These are phyloP conservation scores for Cervus canadensis DNA, from an alignment of 2,113 vertebrate species.

Conservation along the genomic window DNA sequence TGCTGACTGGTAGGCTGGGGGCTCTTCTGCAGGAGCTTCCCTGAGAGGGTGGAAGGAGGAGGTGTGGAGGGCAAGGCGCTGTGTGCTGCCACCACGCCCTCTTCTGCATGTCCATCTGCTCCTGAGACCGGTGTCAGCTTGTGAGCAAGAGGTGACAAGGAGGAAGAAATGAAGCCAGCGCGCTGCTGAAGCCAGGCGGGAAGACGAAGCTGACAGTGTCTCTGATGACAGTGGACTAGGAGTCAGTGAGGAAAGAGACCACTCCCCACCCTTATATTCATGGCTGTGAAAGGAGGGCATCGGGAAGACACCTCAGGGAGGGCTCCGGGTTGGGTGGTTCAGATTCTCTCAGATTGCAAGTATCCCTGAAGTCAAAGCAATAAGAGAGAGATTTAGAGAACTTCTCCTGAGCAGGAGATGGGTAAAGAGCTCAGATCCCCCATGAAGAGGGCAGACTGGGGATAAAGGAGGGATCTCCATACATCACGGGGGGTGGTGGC, in stretches of 20 bases:
- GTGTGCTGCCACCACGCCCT: fast-evolving
- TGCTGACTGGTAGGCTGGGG: not conserved
- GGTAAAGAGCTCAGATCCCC: not conserved
- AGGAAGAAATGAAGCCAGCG: not conserved
- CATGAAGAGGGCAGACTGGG: not conserved
- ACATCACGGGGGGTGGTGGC: not conserved
- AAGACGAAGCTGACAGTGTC: not conserved
- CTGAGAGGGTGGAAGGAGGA: not conserved
- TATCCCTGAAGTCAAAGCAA: not conserved
- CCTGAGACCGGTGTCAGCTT: not conserved
- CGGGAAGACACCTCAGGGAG: fast-evolving
- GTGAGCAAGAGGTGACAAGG: not conserved
- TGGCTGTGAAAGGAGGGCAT: not conserved
- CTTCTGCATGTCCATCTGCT: not conserved
- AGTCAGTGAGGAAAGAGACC: not conserved
- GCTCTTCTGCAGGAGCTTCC: not conserved
- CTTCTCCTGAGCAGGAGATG: not conserved
- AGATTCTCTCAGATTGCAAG: not conserved
- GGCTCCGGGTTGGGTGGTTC: fast-evolving
- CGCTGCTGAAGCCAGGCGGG: fast-evolving
- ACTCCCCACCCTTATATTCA: not conserved
- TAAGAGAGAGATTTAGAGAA: not conserved
- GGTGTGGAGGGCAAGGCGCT: not conserved
- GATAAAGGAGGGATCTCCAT: fast-evolving
- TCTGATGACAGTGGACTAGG: not conserved